Base-by-base conservation (phyloP, 2,113 vertebrate genomes). In the Ariopsis seemanni region DNA sequence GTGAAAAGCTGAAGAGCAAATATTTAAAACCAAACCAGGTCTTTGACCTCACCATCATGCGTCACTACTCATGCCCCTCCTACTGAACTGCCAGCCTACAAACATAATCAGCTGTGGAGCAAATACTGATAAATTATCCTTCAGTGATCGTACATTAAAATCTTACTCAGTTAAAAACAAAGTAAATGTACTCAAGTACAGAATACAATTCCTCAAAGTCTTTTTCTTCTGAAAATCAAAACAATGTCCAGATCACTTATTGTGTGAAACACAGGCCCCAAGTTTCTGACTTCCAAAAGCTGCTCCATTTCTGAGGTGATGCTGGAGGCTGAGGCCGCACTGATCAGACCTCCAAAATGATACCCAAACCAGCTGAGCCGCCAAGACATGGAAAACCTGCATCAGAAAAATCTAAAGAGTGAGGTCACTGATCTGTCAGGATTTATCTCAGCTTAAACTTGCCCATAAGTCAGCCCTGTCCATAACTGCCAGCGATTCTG, bases 21-120 rank as follows among this genome's bases (percentile, higher is more conserved):
- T 88, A 91, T 94, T 93, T 93, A 90, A 94, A 91, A 93, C 20
- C 90, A 91, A 93, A 93, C 92, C 91, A 93, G 79, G 93, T 94
- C 93, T 94, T 95, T 95, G 95, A 95, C 95, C 95, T 92, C 72
- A 78, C 14, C 60, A 84, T 79, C 84, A 88, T 93, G 90, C 92
- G 94, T 94, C 93, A 94, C 55, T 83, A 55, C 63, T 82, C 82
- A 27, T n/a, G 48, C 34, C 83, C 83, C 42, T 20, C 84, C 82
- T 22, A 25, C 10, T 67, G 30, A 62, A 81, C 65, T 42, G 81
- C 58, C n/a, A 74, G 72, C 67, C 48, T 27, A 58, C 58, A 85
- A 74, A 84, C 81, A 79, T 7, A 5, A 25, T 1, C 30, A 22
- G 9, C 27, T 30, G 17, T 22, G 27, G 27, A 60, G 2, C 79